A percentile compares a stretch with the other conserved stretches of the same genome.
These are phyloP conservation scores for Euplexia lucipara DNA, from an alignment of 2,888 invertebrate species.

Conservation along the genomic window DNA sequence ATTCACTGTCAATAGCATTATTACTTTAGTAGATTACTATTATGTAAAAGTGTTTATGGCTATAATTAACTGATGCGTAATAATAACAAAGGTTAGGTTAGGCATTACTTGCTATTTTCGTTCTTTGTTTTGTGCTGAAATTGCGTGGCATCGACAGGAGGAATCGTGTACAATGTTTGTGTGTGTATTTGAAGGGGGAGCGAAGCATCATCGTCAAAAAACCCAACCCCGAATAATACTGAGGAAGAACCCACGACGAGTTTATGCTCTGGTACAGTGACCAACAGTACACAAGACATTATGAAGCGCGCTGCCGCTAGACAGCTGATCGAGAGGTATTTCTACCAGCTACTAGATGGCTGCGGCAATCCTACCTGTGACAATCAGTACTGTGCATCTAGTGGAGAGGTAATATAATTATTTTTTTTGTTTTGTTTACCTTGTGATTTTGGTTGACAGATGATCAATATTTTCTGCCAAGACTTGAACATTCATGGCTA, in stretches of 20 bases:
- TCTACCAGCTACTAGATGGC: conserved; percentile 97
- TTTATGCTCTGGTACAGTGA: conserved; percentile 80
- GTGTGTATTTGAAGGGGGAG: conserved; percentile 80
- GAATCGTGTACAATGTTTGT: conserved; percentile 57
- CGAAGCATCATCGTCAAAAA: conserved; percentile 90
- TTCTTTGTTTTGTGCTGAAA: conserved; percentile 81
- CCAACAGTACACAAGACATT: conserved; percentile 89
- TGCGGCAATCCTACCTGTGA: conserved; percentile 97
- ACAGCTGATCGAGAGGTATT: conserved; percentile 97
- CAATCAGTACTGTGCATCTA: conserved; percentile 97
- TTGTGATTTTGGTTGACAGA: conserved; percentile 15
- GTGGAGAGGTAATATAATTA: conserved; percentile 93
- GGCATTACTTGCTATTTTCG: conserved; percentile 88
- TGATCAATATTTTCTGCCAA: conserved; percentile 13
- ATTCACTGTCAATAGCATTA: conserved; percentile 27
- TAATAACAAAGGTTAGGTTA: conserved; percentile 78
- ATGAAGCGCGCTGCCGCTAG: conserved; percentile 95
- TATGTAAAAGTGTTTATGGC: conserved; percentile 17
- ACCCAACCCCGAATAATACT: conserved; percentile 80
- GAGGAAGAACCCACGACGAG: conserved; percentile 77
- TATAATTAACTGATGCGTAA: conserved; percentile 67
- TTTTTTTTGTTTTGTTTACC: conserved; percentile 33
- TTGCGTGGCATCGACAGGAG: conserved; percentile 51
- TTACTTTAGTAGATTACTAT: conserved; percentile 23
- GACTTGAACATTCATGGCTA: background rate